phyloP scores from a whole-genome alignment of 2,888 invertebrate species.

The Diplolepis rosae region DNA sequence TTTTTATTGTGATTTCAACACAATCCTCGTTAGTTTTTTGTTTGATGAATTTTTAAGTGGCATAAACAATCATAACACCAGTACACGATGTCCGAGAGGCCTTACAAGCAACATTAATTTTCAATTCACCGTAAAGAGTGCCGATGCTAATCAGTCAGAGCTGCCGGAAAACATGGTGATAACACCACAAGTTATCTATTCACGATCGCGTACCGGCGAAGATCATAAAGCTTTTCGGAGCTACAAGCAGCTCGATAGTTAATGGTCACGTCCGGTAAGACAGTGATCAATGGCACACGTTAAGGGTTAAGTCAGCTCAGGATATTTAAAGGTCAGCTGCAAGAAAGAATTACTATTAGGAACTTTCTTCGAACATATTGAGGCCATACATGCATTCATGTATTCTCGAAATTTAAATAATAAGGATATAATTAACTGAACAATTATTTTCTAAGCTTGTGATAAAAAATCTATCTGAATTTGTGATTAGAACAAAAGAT shows the following conservation, averaged over 20 bases:
- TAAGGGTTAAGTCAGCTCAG: conserved; percentile 34
- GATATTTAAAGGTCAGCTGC: conserved; percentile 41
- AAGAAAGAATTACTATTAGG: conserved; percentile 39
- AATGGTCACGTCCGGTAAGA: conserved; percentile 44
- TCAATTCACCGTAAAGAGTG: conserved; percentile 16
- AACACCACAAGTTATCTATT: conserved; percentile 10
- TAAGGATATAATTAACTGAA: not conserved
- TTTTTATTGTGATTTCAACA: not conserved
- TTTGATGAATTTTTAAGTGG: not conserved
- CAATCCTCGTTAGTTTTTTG: not conserved
- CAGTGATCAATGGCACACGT: conserved; percentile 46
- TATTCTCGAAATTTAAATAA: not conserved
- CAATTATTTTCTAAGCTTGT: no score
- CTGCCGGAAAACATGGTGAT: conserved; percentile 13
- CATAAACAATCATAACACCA: not conserved
- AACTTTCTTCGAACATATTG: conserved; percentile 37
- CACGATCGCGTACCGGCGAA: conserved; percentile 28
- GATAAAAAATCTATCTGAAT: not conserved
- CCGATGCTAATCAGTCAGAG: conserved; percentile 17
- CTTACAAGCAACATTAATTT: conserved; percentile 10
- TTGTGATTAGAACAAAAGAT: not conserved
- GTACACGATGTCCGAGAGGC: not conserved
- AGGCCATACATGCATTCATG: not conserved
- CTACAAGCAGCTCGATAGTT: conserved; percentile 42
- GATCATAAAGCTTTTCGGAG: conserved; percentile 38